phyloP scores from a whole-genome alignment of 1,140 invertebrate genomes.

The Phortica variegata region DNA sequence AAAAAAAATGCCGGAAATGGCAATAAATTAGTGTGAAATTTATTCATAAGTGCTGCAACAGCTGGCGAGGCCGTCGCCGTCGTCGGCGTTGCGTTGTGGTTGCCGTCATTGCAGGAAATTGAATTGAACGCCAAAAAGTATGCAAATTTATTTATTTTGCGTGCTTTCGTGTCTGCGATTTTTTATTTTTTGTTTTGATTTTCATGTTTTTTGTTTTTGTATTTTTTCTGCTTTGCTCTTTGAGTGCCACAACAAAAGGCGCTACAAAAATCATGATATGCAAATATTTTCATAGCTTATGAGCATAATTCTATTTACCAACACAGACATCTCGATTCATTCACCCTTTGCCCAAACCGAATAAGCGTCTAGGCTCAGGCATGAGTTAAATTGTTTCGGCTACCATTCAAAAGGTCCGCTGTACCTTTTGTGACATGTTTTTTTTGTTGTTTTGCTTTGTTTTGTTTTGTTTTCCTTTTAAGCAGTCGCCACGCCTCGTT shows the following conservation, averaged over 20 bases:
- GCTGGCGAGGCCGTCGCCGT: no score
- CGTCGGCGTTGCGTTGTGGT: background rate
- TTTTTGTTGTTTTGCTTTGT: no score
- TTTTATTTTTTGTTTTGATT: no score
- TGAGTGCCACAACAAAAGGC: background rate
- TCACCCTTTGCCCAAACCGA: no score
- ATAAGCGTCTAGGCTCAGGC: no score
- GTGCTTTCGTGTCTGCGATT: no score
- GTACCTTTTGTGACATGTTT: no score
- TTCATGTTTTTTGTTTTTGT: no score
- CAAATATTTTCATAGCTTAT: constrained; percentile 9
- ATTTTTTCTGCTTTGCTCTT: background rate
- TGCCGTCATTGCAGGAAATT: constrained; percentile 24
- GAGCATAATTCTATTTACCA: background rate
- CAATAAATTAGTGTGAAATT: constrained; percentile 34
- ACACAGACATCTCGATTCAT: background rate
- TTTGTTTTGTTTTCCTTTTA: no score
- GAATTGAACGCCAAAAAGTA: constrained; percentile 19
- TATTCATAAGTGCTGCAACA: constrained; percentile 26
- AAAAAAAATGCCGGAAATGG: constrained; percentile 20
- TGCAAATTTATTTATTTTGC: constrained; percentile 1
- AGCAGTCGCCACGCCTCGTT: no score
- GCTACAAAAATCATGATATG: constrained; percentile 21
- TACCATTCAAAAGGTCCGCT: constrained; percentile 21
- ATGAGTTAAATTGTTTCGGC: constrained; percentile 19